A percentile compares a stretch with the other conserved stretches of the same genome.
Conservation (phyloP, 2,797 vertebrate species). For the Sparus aurata region DNA sequence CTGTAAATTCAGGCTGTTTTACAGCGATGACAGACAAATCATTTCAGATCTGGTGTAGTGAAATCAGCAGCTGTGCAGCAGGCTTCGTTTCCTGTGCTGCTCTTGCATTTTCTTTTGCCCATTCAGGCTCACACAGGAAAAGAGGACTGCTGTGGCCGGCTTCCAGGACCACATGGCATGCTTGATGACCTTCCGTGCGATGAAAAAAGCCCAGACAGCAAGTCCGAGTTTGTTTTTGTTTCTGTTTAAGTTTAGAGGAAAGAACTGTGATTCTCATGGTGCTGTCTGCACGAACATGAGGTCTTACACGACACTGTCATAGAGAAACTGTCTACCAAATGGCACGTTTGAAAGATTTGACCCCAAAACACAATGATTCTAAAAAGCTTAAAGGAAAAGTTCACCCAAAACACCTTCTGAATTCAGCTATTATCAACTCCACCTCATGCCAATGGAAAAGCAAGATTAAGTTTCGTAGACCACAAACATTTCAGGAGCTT, state of each 20-base stretch:
- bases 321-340: not conserved
- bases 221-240: slow-evolving; percentile 39
- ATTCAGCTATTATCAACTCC: too few species aligned
- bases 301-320: not conserved
- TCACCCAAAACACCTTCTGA: too few species aligned
- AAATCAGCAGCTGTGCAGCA: slow-evolving; percentile 38
- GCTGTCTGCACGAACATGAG: slow-evolving; percentile 23
- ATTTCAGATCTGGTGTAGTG: slow-evolving; percentile 11
- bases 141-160: slow-evolving; percentile 2
- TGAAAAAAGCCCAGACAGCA: slow-evolving; percentile 50
- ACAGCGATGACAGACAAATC: not conserved
- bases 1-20: slow-evolving; percentile 13
- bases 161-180: slow-evolving; percentile 40
- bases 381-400: too few species aligned
- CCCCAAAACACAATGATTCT: not conserved
- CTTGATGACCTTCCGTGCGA: slow-evolving; percentile 47
- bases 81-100: slow-evolving; percentile 28
- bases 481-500: too few species aligned
- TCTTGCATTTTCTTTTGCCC: slow-evolving; percentile 17
- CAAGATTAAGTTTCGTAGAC: too few species aligned
- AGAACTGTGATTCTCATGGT: slow-evolving; percentile 16
- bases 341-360: not conserved
- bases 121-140: slow-evolving; percentile 25
- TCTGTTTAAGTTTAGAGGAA: slow-evolving; percentile 38
- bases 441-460: too few species aligned